Base-by-base conservation (phyloP, 1,140 invertebrate species). In the Tigriopus japonicus region DNA sequence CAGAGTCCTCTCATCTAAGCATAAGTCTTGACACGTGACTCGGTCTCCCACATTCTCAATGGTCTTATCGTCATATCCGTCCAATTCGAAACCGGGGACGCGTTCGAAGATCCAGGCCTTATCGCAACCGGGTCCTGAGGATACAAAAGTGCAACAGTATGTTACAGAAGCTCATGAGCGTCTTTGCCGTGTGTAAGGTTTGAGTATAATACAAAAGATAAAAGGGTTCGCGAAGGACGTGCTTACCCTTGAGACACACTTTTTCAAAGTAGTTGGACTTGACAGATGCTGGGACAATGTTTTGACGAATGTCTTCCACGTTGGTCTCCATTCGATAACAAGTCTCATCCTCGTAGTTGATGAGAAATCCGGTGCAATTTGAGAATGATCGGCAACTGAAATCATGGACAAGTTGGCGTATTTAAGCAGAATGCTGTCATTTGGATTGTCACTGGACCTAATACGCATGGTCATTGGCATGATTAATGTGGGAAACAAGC, bases 21-120 rank as follows among this genome's bases (percentile, higher is more conserved):
- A 76, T 7, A 71, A 63, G 54, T 74, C 71, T 43, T 71, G 68
- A 59, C 74, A 76, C 35, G 68, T 58, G 43, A 68, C 63, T 51
- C 70, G 66, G 45, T 65, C 67, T 12, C 59, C 60, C 6, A 75
- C 66, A 35, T 68, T 68, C 1, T 65, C 59, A 0, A 74, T 58
- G 0, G 69, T 65, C 1, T 65, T 58, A 55, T 69, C 65, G 52
- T 73, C 71, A 59, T 68, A 71, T 14, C 73, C 74, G 0, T 67
- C 64, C 9, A 76, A 63, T 62, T 74, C 72, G 42, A 69, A 70
- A 9, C 72, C 70, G 24, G 70, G 67, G 2, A 70, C 70, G 5
- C 71, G 61, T 58, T 75, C 73, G 24, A 73, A 67, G 9, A 71
- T 68, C 74, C 74, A 76, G 0, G 69, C 68, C 64, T 66, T 68